Base-by-base conservation (phyloP, 2,888 invertebrate species). In the Herminia tarsipennalis region DNA sequence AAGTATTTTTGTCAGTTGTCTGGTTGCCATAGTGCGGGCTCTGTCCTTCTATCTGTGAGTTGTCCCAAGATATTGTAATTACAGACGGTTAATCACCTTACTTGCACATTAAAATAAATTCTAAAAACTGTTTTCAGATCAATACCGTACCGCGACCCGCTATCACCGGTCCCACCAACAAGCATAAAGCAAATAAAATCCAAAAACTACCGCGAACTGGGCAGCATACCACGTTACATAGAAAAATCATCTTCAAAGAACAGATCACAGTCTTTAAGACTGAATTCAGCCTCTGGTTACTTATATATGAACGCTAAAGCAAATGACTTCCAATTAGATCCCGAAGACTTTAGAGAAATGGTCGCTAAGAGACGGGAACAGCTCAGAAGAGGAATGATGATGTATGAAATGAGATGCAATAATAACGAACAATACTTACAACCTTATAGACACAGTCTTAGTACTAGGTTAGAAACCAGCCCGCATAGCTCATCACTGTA, bases 251-350 rank as follows among this genome's bases (percentile, higher is more conserved):
- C 83, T 0, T 72, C 82, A 1, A 88, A 86, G 21, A 80, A 78
- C 59, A 70, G 81, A 0, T 90, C 91, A 0, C 91, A 91, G 32
- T 85, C 92, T 0, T 67, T 92, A 0, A 70, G 92, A 1, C 83
- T 92, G 0, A 92, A 92, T 63, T 92, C 92, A 0, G 92, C 92
- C 0, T 92, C 92, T 0, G 92, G 92, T 0, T 88, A 92, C 56
- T 68, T 92, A 1, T 92, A 89, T 54, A 92, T 92, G 92, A 92
- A 92, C 73, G 92, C 92, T 0, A 87, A 80, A 37, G 70, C 81
- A 1, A 89, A 90, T 61, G 92, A 92, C 34, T 92, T 92, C 70
- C 86, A 89, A 65, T 56, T 92, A 25, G 89, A 92, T 33, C 85
- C 91, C 0, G 87, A 89, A 9, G 92, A 92, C 40, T 90, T 92